Percentiles rank a stretch among this genome's conserved stretches.
Conservation (phyloP, 2,113 vertebrate species). For the Oreochromis niloticus region DNA sequence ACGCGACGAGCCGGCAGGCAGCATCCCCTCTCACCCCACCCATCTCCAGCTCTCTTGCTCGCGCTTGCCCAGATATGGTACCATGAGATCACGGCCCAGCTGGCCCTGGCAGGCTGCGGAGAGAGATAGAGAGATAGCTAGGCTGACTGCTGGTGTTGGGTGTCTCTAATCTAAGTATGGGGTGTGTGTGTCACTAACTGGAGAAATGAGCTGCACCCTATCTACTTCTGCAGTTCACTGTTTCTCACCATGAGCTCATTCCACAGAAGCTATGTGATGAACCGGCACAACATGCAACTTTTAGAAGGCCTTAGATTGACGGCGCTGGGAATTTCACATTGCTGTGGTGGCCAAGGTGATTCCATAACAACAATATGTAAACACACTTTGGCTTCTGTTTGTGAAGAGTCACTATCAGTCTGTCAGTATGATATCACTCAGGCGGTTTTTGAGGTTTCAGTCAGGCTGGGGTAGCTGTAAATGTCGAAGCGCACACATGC, state of each 20-base stretch:
- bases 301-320: slow-evolving; percentile 9
- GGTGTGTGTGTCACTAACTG: slow-evolving; percentile 44
- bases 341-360: slow-evolving; percentile 3
- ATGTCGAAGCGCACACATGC: background rate
- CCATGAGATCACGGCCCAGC: slow-evolving; percentile 57
- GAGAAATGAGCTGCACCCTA: slow-evolving; percentile 36
- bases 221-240: background rate
- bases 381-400: background rate
- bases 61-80: slow-evolving; percentile 19
- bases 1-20: slow-evolving; percentile 50
- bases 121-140: background rate
- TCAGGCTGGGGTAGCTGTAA: slow-evolving; percentile 5
- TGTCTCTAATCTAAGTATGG: slow-evolving; percentile 50
- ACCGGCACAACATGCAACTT: slow-evolving; percentile 30
- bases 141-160: slow-evolving; percentile 43
- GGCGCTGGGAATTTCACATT: slow-evolving; percentile 29
- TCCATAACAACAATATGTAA: background rate
- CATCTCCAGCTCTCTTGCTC: background rate
- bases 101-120: slow-evolving; percentile 26
- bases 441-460: slow-evolving; percentile 10
- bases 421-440: slow-evolving; percentile 2
- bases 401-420: background rate
- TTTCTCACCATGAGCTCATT: slow-evolving; percentile 42
- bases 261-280: slow-evolving; percentile 9
- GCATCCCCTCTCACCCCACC: slow-evolving; percentile 31